phyloP scores from a whole-genome alignment of 1,140 invertebrate genomes.

The Polypedilum pembai region DNA sequence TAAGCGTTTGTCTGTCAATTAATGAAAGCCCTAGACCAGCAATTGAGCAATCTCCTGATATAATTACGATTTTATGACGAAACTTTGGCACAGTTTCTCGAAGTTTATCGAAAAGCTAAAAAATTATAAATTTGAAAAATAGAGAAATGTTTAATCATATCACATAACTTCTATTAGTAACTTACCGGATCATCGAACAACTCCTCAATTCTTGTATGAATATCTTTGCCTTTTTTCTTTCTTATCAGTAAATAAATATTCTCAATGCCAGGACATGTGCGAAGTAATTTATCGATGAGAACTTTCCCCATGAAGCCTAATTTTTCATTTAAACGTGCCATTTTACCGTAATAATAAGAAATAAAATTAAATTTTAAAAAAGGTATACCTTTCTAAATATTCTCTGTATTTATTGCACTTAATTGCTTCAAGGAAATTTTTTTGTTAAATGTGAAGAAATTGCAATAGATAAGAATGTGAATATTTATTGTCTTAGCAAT shows the following conservation, averaged over 20 bases:
- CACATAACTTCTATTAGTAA: background rate
- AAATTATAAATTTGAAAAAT: background rate
- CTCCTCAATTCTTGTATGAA: slow-evolving; percentile 57
- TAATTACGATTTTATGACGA: slow-evolving; percentile 53
- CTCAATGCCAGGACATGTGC: slow-evolving; percentile 63
- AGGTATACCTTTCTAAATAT: no score
- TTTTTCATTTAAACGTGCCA: no score
- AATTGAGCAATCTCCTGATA: slow-evolving; percentile 54
- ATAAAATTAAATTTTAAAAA: slow-evolving; percentile 12
- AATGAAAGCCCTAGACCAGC: slow-evolving; percentile 46
- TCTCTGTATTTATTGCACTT: no score
- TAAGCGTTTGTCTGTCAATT: slow-evolving; percentile 41
- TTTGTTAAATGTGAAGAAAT: background rate
- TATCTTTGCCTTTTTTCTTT: slow-evolving; percentile 66
- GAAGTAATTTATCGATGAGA: slow-evolving; percentile 70
- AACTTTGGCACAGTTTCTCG: slow-evolving; percentile 55
- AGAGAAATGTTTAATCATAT: background rate
- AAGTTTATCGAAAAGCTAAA: slow-evolving; percentile 49
- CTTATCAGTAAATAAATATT: slow-evolving; percentile 69
- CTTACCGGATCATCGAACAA: slow-evolving; percentile 59
- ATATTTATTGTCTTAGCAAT: slow-evolving; percentile 3
- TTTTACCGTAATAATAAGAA: no score
- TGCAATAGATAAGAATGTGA: background rate
- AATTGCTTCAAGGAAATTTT: no score
- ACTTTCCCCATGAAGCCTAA: slow-evolving; percentile 48